phyloP scores from a whole-genome alignment of 2,113 vertebrate genomes.

The Atrichornis clamosus region DNA sequence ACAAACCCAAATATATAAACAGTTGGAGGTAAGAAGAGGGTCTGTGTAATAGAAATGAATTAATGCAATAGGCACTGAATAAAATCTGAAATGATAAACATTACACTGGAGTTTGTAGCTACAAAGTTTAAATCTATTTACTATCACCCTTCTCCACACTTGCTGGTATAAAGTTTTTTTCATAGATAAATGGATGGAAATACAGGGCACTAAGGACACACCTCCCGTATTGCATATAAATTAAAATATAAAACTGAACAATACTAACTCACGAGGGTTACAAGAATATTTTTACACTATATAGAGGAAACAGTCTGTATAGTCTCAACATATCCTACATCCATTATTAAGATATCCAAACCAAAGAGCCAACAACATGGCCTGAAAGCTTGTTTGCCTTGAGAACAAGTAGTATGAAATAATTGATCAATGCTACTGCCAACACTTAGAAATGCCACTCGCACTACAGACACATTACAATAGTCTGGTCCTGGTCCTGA shows the following conservation, averaged over 20 bases:
- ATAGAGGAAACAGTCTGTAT: not conserved
- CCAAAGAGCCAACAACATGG: not conserved
- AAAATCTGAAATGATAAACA: not conserved
- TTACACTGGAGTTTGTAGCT: not conserved
- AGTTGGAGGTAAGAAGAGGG: not conserved
- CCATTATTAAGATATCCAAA: not conserved
- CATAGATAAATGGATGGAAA: not conserved
- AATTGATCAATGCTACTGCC: not conserved
- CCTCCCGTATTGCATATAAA: not conserved
- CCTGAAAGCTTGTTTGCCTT: not conserved
- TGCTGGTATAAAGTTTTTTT: not conserved
- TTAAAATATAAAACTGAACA: not conserved
- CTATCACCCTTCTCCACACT: not conserved
- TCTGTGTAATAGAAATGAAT: not conserved
- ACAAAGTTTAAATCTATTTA: not conserved
- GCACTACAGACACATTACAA: not conserved
- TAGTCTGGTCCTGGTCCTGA: not conserved
- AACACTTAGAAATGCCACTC: not conserved
- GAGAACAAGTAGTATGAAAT: not conserved
- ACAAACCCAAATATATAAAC: not conserved
- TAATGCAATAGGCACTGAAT: not conserved
- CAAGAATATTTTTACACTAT: not conserved
- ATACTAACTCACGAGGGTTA: not conserved
- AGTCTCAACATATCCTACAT: not conserved
- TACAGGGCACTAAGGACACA: not conserved